Evolutionary conservation across 1,140 invertebrate species (phyloP).

Genomic region (Drosophila lowei): DNA sequence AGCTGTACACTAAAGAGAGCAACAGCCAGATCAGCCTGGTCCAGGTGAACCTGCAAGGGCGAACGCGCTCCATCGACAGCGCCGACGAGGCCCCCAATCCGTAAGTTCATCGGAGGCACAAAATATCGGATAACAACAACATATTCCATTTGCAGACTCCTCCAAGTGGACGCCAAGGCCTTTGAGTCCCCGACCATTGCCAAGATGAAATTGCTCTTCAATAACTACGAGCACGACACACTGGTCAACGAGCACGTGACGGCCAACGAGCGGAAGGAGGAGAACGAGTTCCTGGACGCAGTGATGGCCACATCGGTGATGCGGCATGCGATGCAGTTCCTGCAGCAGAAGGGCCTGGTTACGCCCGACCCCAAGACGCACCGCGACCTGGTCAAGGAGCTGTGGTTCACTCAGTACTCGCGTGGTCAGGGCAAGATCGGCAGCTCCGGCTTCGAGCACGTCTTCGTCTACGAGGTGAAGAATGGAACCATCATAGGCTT

Average conservation of each 20-base stretch:
- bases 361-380: constrained; percentile 87
- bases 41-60: constrained; percentile 88
- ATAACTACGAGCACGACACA: constrained; percentile 91
- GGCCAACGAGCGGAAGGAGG: constrained; percentile 88
- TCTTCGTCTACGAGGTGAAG: constrained; percentile 93
- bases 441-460: constrained; percentile 94
- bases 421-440: constrained; percentile 89
- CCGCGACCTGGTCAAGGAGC: constrained; percentile 88
- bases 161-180: constrained; percentile 63
- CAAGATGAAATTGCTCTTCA: constrained; percentile 87
- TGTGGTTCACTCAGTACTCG: constrained; percentile 93
- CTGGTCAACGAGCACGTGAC: constrained; percentile 91
- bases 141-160: constrained; percentile 26
- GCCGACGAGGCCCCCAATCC: constrained; percentile 89
- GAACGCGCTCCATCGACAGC: constrained; percentile 86
- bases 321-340: constrained; percentile 88
- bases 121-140: too few relatives aligned
- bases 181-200: constrained; percentile 86
- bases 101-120: constrained; percentile 84
- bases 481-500: constrained; percentile 90
- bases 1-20: constrained; percentile 87
- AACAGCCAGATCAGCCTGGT: constrained; percentile 88
- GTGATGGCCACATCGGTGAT: constrained; percentile 90
- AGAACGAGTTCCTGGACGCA: constrained; percentile 89
- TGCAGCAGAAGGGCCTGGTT: constrained; percentile 88